Base-by-base conservation (phyloP, 1,140 invertebrate genomes). In the Cydia fagiglandana region DNA sequence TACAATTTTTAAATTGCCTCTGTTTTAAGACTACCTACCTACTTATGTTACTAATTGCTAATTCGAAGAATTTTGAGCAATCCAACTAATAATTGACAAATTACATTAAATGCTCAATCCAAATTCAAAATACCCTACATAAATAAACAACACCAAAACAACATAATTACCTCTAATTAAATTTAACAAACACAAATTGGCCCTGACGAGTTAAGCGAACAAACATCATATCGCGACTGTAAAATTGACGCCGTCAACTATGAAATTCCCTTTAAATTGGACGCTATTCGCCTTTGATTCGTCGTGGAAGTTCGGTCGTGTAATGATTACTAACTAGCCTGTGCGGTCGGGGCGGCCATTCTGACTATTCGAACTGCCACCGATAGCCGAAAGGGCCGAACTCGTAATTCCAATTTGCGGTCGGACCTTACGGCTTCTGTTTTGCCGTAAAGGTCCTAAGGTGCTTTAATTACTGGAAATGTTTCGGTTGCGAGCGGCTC, bases 251-350 rank as follows among this genome's bases (percentile, higher is more conserved):
- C 76, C 81, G 77, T 83, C 78, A 77, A 83, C 83, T 85, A 84
- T 84, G 83, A 85, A 88, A 86, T 86, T 83, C 81, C 77, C 64
- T 83, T 84, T 81, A 84, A 86, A 86, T 88, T 86, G 80, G 79
- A 81, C 80, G 79, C 84, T 83, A 78, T 82, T 83, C 76, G 78
- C 79, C 73, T 79, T 68, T 78, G 83, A 86, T 85, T 82, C 78
- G 78, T 78, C 75, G 78, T 75, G 68, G 74, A 84, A 85, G 74
- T 83, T 85, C 75, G 77, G 76, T 79, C 75, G 80, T 79, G 79
- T 85, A 88, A 86, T 85, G 84, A 83, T 85, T 86, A 82, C 84
- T 83, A 86, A 88, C 84, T 81, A 86, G 81, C 80, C 79, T 20
- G 77, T 56, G 66, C 66, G 66, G 66, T 70, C 66, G 30, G 34